Evolutionary conservation across 23 tunicate species (phyloP).

Genomic region (Halocynthia aurantium): DNA sequence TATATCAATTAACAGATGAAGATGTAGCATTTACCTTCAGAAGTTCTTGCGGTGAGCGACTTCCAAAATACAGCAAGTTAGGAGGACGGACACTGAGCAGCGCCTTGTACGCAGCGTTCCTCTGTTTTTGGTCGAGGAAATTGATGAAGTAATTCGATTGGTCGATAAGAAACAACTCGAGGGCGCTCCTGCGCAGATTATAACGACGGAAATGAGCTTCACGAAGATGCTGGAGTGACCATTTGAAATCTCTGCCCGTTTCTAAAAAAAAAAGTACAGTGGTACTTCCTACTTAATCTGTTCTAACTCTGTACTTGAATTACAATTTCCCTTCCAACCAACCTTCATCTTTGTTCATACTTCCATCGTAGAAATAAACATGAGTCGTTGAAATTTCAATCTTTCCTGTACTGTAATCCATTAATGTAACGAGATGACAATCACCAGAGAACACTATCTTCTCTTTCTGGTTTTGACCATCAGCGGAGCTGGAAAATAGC

Average conservation of each 20-base stretch:
- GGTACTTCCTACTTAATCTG: neutral
- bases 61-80: conserved; percentile 70
- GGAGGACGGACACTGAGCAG: conserved; percentile 70
- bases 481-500: conserved; percentile 18
- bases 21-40: conserved; percentile 58
- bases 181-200: conserved; percentile 79
- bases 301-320: no score
- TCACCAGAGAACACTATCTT: conserved; percentile 51
- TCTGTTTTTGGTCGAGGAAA: conserved; percentile 28
- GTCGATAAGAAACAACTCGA: conserved; percentile 90
- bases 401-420: conserved; percentile 85
- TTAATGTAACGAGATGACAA: conserved; percentile 85
- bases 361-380: conserved; percentile 86
- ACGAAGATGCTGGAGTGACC: conserved; percentile 83
- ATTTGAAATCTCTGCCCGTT: conserved; percentile 82
- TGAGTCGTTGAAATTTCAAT: conserved; percentile 80
- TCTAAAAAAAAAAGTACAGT: conserved; percentile 10
- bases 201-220: conserved; percentile 89
- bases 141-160: conserved; percentile 95
- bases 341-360: conserved; percentile 58
- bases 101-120: conserved; percentile 61
- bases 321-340: neutral
- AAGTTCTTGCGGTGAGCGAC: conserved; percentile 71
- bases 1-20: no score
- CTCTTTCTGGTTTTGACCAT: conserved; percentile 58